phyloP scores from a whole-genome alignment of 1,140 invertebrate species.

The Drosophila varians region DNA sequence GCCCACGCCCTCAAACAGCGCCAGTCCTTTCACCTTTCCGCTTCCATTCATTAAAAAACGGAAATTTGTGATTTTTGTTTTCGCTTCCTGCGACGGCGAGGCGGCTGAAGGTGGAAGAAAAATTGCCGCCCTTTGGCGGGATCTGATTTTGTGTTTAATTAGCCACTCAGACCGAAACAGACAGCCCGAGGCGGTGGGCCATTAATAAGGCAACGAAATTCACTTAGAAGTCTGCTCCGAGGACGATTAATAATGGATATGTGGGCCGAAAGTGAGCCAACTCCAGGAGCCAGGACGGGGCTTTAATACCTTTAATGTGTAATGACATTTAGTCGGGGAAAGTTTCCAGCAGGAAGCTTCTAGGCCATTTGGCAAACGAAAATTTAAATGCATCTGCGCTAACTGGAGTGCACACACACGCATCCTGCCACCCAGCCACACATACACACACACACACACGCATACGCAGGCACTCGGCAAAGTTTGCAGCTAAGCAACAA shows the following conservation, averaged over 20 bases:
- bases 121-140: constrained; percentile 33
- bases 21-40: not conserved
- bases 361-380: constrained; percentile 46
- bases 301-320: constrained; percentile 55
- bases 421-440: too few species aligned
- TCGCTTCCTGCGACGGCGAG: constrained; percentile 22
- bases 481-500: constrained; percentile 81
- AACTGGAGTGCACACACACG: constrained; percentile 52
- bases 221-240: constrained; percentile 42
- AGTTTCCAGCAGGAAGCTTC: constrained; percentile 52
- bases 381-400: constrained; percentile 79
- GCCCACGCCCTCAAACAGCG: constrained; percentile 20
- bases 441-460: constrained; percentile 14
- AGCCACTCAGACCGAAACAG: constrained; percentile 34
- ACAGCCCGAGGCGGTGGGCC: constrained; percentile 35
- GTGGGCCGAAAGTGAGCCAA: constrained; percentile 14
- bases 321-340: constrained; percentile 59
- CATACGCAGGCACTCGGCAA: constrained; percentile 40
- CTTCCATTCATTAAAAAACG: constrained; percentile 68
- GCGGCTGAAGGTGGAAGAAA: constrained; percentile 32
- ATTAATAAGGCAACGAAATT: constrained; percentile 45
- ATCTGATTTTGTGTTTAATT: constrained; percentile 61
- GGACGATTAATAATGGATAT: constrained; percentile 42
- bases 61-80: constrained; percentile 76
- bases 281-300: not conserved